phyloP scores from a whole-genome alignment of 2,113 vertebrate species.

The Nannospalax galili region DNA sequence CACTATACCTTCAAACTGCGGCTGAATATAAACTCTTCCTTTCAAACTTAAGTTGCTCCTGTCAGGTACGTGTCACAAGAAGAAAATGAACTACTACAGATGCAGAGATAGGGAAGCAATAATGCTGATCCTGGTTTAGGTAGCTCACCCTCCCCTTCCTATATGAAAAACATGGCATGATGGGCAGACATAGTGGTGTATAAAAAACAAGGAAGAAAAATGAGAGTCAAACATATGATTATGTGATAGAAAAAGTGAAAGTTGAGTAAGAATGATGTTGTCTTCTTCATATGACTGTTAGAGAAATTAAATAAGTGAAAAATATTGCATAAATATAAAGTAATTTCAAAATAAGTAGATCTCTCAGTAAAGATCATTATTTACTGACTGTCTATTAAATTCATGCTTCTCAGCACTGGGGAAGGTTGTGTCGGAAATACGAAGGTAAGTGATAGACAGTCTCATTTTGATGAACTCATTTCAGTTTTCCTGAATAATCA shows the following conservation, averaged over 20 bases:
- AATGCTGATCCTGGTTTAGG: background rate
- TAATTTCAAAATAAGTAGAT: background rate
- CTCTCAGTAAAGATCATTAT: background rate
- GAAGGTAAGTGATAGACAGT: background rate
- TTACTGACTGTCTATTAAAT: background rate
- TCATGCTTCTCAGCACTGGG: background rate
- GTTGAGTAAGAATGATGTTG: background rate
- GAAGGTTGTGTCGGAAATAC: background rate
- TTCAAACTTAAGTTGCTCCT: background rate
- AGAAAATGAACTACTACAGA: background rate
- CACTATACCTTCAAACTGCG: background rate
- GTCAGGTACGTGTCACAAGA: background rate
- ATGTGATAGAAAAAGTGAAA: background rate
- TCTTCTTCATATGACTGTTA: background rate
- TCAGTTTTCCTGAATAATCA: conserved; percentile 25
- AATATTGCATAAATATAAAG: background rate
- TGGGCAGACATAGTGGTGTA: background rate
- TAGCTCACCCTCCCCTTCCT: background rate
- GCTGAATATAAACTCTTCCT: background rate
- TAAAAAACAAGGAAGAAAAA: background rate
- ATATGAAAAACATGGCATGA: background rate
- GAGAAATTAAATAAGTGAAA: background rate
- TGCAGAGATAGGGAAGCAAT: background rate
- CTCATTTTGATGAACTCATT: background rate
- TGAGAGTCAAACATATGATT: background rate